Evolutionary conservation across 2,113 vertebrate genomes (phyloP), one percentile per base, ranked within the genome.

Genomic region (Pipra filicauda): DNA sequence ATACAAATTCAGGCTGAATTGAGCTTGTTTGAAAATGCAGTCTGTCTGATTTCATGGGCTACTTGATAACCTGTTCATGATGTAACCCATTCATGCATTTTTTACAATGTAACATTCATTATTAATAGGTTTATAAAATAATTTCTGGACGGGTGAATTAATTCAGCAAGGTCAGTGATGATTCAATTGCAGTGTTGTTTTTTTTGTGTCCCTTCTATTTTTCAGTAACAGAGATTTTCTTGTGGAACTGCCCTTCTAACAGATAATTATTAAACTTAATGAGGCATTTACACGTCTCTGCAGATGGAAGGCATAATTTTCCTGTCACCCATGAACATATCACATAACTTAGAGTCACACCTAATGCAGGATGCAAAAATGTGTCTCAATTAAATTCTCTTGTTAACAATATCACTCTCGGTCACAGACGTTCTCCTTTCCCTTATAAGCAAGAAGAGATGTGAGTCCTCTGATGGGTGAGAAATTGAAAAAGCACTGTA

Each of bases 221-320:
- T 93, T 84, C 65, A 78, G 24, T 88, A 84, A 49, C 35, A 86
- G 79, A 66, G 67, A 66, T 65, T 74, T 90, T 86, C 79, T 88
- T 80, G 67, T 20, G 31, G 72, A 89, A 19, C 76, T 90, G 74
- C 61, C 65, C 73, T 93, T 91, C 67, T 78, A 85, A 82, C 65
- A 80, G 82, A 86, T 91, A 81, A 92, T 97, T 91, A 81, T 93
- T 94, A 81, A 86, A 75, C 26, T 76, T 93, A 92, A 96, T 94
- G 92, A 95, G 73, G 83, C 88, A 78, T 96, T 96, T 91, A 78
- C 72, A 70, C 51, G 20, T 91, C 92, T 91, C 59, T 74, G 31
- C 82, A 84, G 88, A 80, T 90, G 89, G 85, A 91, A 95, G 85
- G 76, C 76, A 81, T 92, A 96, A 93, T 95, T 93, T 93, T 91